These are phyloP conservation scores for Scaptomyza reducta DNA, from an alignment of 2,888 invertebrate genomes.

Conservation along the genomic window DNA sequence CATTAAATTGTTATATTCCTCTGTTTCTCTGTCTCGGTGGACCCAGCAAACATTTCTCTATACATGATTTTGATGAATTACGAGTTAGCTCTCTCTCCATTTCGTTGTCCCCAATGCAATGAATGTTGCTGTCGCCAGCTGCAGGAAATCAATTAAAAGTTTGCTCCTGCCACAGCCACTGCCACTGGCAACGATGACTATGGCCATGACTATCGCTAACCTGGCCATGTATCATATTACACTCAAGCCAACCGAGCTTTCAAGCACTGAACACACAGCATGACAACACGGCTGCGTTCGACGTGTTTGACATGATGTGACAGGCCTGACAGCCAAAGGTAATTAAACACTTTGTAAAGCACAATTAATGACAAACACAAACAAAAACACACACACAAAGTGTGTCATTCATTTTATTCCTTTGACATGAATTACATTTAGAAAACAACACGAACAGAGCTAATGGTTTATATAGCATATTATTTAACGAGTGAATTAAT, in stretches of 20 bases:
- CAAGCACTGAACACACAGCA: constrained; percentile 31
- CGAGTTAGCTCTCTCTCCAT: constrained; percentile 30
- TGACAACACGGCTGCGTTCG: constrained; percentile 34
- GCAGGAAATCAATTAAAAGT: constrained; percentile 77
- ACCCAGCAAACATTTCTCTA: neutral
- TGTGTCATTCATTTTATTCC: neutral
- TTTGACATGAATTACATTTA: constrained; percentile 3
- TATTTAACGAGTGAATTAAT: neutral
- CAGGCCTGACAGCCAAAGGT: constrained; percentile 52
- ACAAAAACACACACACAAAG: neutral
- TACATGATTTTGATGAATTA: constrained; percentile 38
- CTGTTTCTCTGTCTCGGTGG: neutral
- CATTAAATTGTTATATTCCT: constrained; percentile 49
- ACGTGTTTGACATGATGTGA: constrained; percentile 42
- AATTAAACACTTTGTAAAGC: constrained; percentile 67
- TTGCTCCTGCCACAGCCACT: constrained; percentile 47
- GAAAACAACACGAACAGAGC: neutral
- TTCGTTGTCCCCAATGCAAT: constrained; percentile 16
- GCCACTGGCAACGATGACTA: constrained; percentile 8
- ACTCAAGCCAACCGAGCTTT: constrained; percentile 16
- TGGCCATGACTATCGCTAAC: constrained; percentile 17
- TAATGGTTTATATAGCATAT: neutral
- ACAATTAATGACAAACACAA: constrained; percentile 55
- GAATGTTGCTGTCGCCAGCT: constrained; percentile 10
- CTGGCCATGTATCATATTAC: constrained; percentile 32